A percentile compares a stretch with the other conserved stretches of the same genome.
Evolutionary conservation across 2,113 vertebrate genomes (phyloP).

Genomic region (Acrocephalus kingi): DNA sequence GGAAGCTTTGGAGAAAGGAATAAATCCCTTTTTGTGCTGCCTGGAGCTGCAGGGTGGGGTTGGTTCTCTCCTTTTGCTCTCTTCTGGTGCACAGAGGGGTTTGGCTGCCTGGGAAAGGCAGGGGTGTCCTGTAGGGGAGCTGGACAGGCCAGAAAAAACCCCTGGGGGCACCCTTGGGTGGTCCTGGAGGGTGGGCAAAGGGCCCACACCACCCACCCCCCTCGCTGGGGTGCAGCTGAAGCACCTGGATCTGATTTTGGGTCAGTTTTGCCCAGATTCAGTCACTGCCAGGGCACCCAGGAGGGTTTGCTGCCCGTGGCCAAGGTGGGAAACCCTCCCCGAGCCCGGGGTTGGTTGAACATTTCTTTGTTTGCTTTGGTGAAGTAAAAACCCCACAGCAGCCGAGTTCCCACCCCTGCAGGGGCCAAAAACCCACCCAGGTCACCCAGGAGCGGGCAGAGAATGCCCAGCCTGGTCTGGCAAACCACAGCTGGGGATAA

Average conservation of each 20-base stretch:
- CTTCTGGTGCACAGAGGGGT: not conserved
- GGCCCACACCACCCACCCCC: not conserved
- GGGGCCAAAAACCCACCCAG: not conserved
- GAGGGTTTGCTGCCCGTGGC: not conserved
- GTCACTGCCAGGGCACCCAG: rapidly evolving
- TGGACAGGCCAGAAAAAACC: rapidly evolving
- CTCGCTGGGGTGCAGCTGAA: not conserved
- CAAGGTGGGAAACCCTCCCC: not conserved
- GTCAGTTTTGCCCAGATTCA: not conserved
- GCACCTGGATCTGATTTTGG: not conserved
- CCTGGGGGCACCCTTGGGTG: rapidly evolving
- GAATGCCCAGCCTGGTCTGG: not conserved
- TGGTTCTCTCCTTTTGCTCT: not conserved
- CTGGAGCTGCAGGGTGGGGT: not conserved
- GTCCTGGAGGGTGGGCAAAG: rapidly evolving
- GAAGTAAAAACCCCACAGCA: not conserved
- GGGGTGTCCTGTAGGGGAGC: rapidly evolving
- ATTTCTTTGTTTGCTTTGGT: rapidly evolving
- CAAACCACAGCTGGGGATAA: not conserved
- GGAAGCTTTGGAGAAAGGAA: not conserved
- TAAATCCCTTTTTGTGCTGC: not conserved
- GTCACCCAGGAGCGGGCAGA: not conserved
- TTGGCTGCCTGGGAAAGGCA: not conserved
- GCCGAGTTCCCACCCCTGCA: not conserved
- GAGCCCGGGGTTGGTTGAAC: not conserved